Base-by-base conservation (phyloP, 2,113 vertebrate genomes). In the Motacilla alba region DNA sequence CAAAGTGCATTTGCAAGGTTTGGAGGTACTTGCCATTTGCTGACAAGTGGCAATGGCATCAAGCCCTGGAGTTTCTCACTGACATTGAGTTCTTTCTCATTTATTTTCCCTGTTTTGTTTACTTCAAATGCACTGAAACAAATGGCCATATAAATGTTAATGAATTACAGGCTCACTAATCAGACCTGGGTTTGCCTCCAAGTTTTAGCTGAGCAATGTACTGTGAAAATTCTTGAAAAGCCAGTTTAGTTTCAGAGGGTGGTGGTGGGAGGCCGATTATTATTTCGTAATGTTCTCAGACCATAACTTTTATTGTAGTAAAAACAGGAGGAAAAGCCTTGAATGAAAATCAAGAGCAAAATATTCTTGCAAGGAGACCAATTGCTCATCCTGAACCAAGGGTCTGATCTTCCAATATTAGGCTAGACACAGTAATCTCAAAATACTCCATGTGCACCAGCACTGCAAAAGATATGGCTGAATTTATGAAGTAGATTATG, bases 261-360 rank as follows among this genome's bases (percentile, higher is more conserved):
- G 53, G 15, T 28, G 15, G 28, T 27, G 21, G 30, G 18, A 89
- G 11, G 8, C 18, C 0, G 0, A 39, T 55, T 53, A 39, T 81
- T 81, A 43, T 43, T 78, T 59, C 55, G 26, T 67, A 7, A 43
- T 33, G 39, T 63, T 75, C 50, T 62, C 52, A 50, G 33, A 59
- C 20, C 15, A 43, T 16, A 66, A 37, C 22, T 59, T 90, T 62
- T 66, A 62, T 20, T 11, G 39, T 77, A 16, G 33, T 1, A 37
- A 87, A 92, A 90, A 41, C 23, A 2, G 13, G 15, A 1, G 15
- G 21, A 1, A 66, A 87, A 44, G 11, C 39, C 50, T 56, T 70
- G 37, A 81, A 62, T 67, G 11, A 87, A 91, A 93, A 87, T 62
- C 46, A 73, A 87, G 46, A 74, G 13, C 37, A 81, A 93, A 62